Conservation (phyloP, 1,140 invertebrate genomes). For the Pentalonia nigronervosa region DNA sequence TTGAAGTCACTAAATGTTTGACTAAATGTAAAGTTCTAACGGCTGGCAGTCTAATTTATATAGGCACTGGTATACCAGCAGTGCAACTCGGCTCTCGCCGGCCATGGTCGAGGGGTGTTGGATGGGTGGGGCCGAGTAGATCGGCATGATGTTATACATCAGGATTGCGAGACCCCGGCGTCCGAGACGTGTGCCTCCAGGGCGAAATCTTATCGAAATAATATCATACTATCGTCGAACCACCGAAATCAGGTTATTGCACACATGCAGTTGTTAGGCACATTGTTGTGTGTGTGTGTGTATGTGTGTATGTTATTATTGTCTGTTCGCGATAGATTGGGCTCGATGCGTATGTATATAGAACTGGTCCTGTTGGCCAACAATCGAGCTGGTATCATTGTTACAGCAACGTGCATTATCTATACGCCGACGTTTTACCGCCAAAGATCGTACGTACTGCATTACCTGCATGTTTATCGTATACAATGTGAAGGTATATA, state of each 20-base stretch:
- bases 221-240: background rate
- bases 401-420: background rate
- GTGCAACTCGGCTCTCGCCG: background rate
- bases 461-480: no score
- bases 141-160: background rate
- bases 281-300: background rate
- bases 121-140: background rate
- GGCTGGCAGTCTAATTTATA: background rate
- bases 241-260: background rate
- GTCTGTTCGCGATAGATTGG: background rate
- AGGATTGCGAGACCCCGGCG: background rate
- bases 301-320: background rate
- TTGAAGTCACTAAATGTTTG: constrained; percentile 5
- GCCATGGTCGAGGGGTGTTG: background rate
- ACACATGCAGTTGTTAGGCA: background rate
- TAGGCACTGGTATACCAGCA: background rate
- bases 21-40: background rate
- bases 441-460: background rate
- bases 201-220: constrained; percentile 17
- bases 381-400: background rate
- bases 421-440: background rate
- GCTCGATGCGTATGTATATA: background rate
- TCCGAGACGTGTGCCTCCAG: background rate
- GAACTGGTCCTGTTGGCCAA: background rate
- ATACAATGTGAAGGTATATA: no score